Percentiles rank a stretch among this genome's conserved stretches.
These are phyloP conservation scores for Sylvia borin DNA, from an alignment of 2,797 vertebrate genomes.

Conservation along the genomic window DNA sequence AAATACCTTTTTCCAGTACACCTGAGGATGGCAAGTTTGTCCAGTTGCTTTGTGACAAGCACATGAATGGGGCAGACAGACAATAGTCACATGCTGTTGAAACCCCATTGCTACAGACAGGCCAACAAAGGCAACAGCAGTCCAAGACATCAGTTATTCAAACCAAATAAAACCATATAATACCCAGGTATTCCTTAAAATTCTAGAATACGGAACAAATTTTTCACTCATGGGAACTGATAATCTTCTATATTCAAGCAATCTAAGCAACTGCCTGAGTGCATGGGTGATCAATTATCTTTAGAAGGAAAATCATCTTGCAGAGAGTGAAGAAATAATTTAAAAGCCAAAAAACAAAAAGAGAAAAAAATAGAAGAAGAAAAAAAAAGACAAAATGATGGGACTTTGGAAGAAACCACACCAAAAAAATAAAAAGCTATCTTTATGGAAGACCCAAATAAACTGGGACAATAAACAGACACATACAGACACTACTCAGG, in stretches of 20 bases:
- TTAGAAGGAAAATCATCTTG: constrained; percentile 49
- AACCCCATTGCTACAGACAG: neutral
- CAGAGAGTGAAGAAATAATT: neutral
- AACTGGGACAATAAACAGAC: neutral
- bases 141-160: neutral
- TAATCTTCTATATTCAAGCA: neutral
- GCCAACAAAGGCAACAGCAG: neutral
- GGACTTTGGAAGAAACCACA: neutral
- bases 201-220: neutral
- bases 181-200: neutral
- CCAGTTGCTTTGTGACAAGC: neutral
- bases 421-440: neutral
- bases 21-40: neutral
- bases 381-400: neutral
- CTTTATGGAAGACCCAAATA: constrained; percentile 15
- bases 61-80: neutral
- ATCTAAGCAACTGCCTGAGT: neutral
- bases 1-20: neutral
- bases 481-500: neutral
- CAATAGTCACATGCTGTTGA: neutral
- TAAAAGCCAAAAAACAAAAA: neutral
- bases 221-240: constrained; percentile 1
- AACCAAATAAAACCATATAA: neutral
- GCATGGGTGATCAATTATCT: neutral
- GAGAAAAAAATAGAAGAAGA: neutral